Conservation (phyloP, 2,888 invertebrate species). For the Phania funesta region DNA sequence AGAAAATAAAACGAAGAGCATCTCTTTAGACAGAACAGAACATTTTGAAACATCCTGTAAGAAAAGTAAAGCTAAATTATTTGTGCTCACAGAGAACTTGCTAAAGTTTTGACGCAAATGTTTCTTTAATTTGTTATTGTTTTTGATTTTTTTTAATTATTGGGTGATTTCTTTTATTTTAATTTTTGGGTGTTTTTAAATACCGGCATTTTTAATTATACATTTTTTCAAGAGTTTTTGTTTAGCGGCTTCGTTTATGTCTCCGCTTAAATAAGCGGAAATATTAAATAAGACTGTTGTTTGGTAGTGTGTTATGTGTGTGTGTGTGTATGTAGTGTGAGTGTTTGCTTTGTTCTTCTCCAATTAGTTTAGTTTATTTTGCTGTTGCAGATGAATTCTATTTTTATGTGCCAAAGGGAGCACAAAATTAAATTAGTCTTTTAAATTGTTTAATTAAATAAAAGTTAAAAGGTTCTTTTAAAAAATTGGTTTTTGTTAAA, state of each 20-base stretch:
- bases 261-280: slow-evolving; percentile 39
- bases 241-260: background rate
- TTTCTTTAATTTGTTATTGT: background rate
- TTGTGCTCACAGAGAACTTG: background rate
- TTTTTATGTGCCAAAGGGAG: slow-evolving; percentile 31
- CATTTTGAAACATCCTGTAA: background rate
- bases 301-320: background rate
- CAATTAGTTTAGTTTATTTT: background rate
- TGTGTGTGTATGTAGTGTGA: background rate
- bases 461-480: too few species aligned
- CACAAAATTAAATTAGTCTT: background rate
- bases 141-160: background rate
- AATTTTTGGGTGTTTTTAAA: slow-evolving; percentile 17
- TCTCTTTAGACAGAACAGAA: too few species aligned
- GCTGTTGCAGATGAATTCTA: background rate
- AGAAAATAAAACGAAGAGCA: background rate
- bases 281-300: slow-evolving; percentile 33
- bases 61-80: background rate
- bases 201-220: slow-evolving; percentile 41
- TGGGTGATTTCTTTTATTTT: background rate
- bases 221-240: slow-evolving; percentile 2
- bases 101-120: background rate
- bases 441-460: too few species aligned
- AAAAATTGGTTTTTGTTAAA: too few species aligned
- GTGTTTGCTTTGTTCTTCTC: background rate